phyloP scores from a whole-genome alignment of 30 jellyfish, hydroid and myxozoan species.

The Chrysaora quinquecirrha region DNA sequence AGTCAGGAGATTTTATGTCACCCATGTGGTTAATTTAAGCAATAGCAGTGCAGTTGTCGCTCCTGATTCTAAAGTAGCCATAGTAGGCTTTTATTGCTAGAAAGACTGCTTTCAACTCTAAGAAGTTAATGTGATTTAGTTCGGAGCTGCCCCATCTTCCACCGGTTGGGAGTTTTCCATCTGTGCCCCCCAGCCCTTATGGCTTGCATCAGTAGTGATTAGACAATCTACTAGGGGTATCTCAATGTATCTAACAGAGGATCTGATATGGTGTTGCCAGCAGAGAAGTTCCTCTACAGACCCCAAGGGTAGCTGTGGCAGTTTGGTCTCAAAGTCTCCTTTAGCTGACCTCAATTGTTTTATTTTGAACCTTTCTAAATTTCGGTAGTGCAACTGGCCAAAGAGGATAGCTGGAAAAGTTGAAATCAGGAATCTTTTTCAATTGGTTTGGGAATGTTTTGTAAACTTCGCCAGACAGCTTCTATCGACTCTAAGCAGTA shows the following conservation, averaged over 20 bases:
- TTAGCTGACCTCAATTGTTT: neutral
- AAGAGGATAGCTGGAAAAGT: neutral
- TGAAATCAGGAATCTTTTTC: conserved; percentile 19
- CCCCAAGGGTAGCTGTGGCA: neutral
- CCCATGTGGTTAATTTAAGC: conserved; percentile 55
- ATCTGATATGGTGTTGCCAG: neutral
- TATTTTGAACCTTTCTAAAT: neutral
- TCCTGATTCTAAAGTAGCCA: conserved; percentile 9
- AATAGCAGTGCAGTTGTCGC: conserved; percentile 34
- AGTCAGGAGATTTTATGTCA: conserved; percentile 5
- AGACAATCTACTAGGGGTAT: neutral
- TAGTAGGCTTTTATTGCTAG: neutral
- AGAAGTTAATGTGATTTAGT: neutral
- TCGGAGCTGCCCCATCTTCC: neutral
- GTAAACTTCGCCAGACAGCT: conserved; percentile 43
- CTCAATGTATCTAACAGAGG: neutral
- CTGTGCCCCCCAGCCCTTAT: conserved; percentile 3
- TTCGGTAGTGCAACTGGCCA: conserved; percentile 6
- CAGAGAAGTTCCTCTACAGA: neutral
- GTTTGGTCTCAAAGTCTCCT: neutral
- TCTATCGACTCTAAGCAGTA: too few species aligned
- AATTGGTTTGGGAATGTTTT: conserved; percentile 16
- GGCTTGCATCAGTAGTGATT: neutral
- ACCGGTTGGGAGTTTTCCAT: neutral
- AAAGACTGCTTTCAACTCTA: neutral